Evolutionary conservation across 2,797 vertebrate species (phyloP).

Genomic region (Remorina albescens): DNA sequence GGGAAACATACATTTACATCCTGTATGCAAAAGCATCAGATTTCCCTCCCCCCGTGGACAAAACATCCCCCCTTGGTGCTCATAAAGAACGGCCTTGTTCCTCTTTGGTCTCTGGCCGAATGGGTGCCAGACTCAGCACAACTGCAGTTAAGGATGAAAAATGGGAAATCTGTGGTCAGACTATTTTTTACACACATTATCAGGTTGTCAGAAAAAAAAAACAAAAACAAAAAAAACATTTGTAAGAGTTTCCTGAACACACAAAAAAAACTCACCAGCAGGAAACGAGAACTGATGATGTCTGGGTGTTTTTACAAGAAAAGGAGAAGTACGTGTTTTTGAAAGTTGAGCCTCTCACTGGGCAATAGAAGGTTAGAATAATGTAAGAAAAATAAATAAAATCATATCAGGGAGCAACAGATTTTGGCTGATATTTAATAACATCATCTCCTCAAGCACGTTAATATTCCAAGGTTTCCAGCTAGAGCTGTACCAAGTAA

Average conservation of each 20-base stretch:
- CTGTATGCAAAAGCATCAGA: slow-evolving; percentile 30
- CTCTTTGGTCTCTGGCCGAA: too few relatives aligned
- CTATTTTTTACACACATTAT: background rate
- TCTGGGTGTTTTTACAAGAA: background rate
- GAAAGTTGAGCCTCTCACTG: background rate
- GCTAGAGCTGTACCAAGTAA: background rate
- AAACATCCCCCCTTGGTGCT: background rate
- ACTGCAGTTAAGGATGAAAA: background rate
- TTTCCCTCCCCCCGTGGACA: background rate
- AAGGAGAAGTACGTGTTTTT: background rate
- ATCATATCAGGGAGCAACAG: too few relatives aligned
- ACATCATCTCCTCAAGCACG: too few relatives aligned
- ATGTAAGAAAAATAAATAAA: too few relatives aligned
- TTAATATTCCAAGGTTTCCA: too few relatives aligned
- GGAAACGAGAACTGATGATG: background rate
- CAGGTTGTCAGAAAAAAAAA: too few relatives aligned
- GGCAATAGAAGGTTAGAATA: background rate
- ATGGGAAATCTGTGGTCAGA: background rate
- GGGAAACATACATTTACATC: too few relatives aligned
- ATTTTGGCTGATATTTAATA: too few relatives aligned
- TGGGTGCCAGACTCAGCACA: too few relatives aligned
- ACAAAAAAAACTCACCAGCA: background rate
- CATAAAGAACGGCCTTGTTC: background rate
- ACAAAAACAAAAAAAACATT: too few relatives aligned
- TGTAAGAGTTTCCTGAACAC: background rate